These are phyloP conservation scores for Pherbina coryleti DNA, from an alignment of 2,888 invertebrate species.

Conservation along the genomic window DNA sequence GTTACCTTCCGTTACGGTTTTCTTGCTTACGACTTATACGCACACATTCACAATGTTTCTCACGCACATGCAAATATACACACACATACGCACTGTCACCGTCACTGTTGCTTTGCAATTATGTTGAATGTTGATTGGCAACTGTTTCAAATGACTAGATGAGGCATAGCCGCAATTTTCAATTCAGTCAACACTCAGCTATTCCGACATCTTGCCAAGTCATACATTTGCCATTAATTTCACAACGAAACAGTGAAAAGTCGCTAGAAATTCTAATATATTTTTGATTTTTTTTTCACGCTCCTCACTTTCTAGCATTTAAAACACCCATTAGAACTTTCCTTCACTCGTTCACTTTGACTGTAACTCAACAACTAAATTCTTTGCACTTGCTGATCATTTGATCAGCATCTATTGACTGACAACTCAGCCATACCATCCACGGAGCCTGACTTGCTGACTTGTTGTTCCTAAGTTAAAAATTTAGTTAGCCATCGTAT, in stretches of 20 bases:
- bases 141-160: conserved; percentile 68
- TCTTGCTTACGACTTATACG: no score
- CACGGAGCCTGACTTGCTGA: background rate
- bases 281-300: background rate
- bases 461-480: background rate
- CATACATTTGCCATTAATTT: conserved; percentile 56
- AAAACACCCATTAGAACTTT: background rate
- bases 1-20: no score
- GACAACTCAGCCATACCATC: background rate
- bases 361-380: conserved; percentile 34
- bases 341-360: conserved; percentile 32
- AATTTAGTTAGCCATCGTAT: conserved; percentile 32
- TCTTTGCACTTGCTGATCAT: background rate
- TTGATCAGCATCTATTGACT: conserved; percentile 6
- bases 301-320: background rate
- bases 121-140: conserved; percentile 49
- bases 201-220: conserved; percentile 70
- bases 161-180: conserved; percentile 66
- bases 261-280: background rate
- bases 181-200: conserved; percentile 60
- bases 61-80: no score
- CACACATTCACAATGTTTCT: no score
- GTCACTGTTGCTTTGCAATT: no score
- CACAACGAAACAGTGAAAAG: background rate
- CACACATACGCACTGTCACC: no score